Evolutionary conservation across 2,797 vertebrate species (phyloP), one percentile per base, ranked within the genome.

Genomic region (Galagoides demidoff): DNA sequence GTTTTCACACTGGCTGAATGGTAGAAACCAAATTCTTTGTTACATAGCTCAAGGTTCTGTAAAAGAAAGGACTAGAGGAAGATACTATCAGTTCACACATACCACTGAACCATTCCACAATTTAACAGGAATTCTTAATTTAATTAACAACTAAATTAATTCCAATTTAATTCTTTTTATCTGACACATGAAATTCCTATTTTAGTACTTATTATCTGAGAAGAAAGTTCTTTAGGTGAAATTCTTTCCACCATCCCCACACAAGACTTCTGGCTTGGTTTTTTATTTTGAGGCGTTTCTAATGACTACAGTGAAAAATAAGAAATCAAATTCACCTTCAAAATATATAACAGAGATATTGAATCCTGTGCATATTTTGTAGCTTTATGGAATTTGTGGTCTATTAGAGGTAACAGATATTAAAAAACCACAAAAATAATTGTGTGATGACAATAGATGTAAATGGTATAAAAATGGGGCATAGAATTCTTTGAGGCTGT

Each of bases 181-280:
- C 86, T 68, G 55, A 95, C 43, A 59, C 49, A 52, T 6, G 37
- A 39, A 92, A 90, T 96, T 92, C 70, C 12, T 55, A 43, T 57
- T 95, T 95, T 66, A 89, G 85, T 59, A 52, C 63, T 92, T 73
- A 63, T 61, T 96, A 71, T 71, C 76, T 85, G 27, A 71, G 76
- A 89, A 95, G 52, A 34, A 91, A 52, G 45, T 92, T 81, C 66
- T 84, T 49, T 92, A 94, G 95, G 45, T 11, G 70, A 94, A 92
- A 96, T 95, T 95, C 74, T 45, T 90, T 68, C 81, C 5, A 27
- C n/a, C 34, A 29, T 66, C 20, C 16, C 63, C 37, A 68, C 6
- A 82, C 13, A 57, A 61, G 34, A 92, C 43, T 74, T 90, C 29
- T 16, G 82, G 39, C 64, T 25, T 34, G 12, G 19, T 71, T 27